A percentile compares a stretch with the other conserved stretches of the same genome.
Conservation (phyloP, 2,113 vertebrate genomes). For the Rutilus rutilus region DNA sequence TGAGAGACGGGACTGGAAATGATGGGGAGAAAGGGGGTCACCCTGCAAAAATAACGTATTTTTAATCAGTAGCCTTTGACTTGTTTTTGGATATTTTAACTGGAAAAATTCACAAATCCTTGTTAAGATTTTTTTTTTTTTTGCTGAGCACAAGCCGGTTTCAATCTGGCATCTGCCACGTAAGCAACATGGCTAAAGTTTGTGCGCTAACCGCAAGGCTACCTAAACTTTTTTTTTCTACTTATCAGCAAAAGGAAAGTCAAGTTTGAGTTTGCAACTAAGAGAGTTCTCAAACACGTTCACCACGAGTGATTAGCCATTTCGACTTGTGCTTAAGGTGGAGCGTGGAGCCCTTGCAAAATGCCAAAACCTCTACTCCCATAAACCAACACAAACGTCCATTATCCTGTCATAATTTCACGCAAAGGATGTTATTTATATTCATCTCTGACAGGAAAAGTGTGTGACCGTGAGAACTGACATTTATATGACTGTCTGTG, state of each 20-base stretch:
- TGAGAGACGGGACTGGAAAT: neutral
- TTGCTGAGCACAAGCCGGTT: neutral
- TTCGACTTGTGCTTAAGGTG: neutral
- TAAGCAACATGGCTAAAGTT: neutral
- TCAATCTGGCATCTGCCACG: neutral
- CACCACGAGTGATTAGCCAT: constrained; percentile 4
- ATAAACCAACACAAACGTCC: constrained; percentile 17
- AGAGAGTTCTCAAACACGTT: neutral
- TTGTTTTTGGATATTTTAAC: neutral
- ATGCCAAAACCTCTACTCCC: constrained; percentile 35
- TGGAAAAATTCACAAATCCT: neutral
- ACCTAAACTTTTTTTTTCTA: neutral
- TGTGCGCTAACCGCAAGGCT: neutral
- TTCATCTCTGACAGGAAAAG: constrained; percentile 46
- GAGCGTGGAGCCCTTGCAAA: neutral
- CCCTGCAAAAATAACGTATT: neutral
- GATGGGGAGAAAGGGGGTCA: neutral
- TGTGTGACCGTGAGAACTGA: constrained; percentile 41
- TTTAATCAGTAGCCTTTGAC: too few species aligned
- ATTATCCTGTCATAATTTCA: constrained; percentile 37
- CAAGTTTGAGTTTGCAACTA: constrained; percentile 17
- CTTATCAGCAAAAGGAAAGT: neutral
- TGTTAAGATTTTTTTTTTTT: neutral
- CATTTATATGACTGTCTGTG: constrained; percentile 54
- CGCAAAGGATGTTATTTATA: constrained; percentile 41